Evolutionary conservation across 2,797 vertebrate genomes (phyloP), one percentile per base, ranked within the genome.

Genomic region (Gallinago stenura): DNA sequence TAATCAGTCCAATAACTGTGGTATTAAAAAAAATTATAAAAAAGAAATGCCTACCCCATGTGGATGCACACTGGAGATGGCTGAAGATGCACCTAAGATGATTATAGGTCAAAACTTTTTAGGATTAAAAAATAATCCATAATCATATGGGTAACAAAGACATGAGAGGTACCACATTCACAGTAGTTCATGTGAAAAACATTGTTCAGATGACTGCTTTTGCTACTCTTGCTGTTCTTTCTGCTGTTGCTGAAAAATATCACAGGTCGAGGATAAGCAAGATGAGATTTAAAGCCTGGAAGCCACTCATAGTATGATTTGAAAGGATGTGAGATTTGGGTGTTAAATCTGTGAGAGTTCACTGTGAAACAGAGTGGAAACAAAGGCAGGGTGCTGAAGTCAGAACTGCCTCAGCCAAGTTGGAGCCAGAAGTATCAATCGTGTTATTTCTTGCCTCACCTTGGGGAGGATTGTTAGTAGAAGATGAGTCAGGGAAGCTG

Each of bases 401-500:
- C 64, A 94, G 76, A 94, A 54, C 30, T 80, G 64, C 51, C 68
- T 87, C 85, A 95, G 93, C 69, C 92, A 88, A 73, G 48, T 79
- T 87, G 93, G 92, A 97, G 92, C 81, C 91, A 87, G 71, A 82
- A 92, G 84, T 79, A 96, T 96, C 89, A 92, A 79, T 96, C 95
- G 14, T 93, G 95, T 94, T 91, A 65, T 72, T 94, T 96, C 95
- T 92, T 96, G 94, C 75, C 93, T 90, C 71, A 95, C 62, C 78
- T 82, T 87, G 84, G 30, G 84, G 81, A 95, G 46, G 78, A 72
- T 33, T 89, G 77, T 82, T 94, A 94, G 87, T 14, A 85, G 24
- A 81, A 93, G 54, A 92, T 95, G 95, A 97, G 73, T 96, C 95
- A 95, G 75, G 66, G 7, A 92, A 81, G 26, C 53, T 82, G 30